Evolutionary conservation across 1,140 invertebrate species (phyloP).

Genomic region (Lysiphlebus fabarum): DNA sequence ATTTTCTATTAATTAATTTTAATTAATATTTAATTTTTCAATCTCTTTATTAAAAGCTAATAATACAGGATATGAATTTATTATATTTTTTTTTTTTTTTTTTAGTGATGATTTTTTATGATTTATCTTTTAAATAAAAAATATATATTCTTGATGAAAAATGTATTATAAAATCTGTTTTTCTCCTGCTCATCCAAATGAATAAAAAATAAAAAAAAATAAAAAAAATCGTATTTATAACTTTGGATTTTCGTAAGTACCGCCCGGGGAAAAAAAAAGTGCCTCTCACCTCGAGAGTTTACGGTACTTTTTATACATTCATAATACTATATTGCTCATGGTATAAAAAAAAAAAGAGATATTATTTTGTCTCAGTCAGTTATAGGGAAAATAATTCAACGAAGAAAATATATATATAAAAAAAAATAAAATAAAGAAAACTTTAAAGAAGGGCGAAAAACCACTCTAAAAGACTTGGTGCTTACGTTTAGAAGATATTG

Average conservation of each 20-base stretch:
- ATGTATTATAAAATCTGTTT: conserved; percentile 39
- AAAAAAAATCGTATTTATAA: neutral
- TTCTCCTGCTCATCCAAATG: conserved; percentile 13
- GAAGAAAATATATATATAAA: neutral
- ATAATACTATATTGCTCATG: conserved; percentile 38
- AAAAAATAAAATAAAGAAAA: neutral
- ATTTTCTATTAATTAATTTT: neutral
- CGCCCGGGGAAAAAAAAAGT: conserved; percentile 24
- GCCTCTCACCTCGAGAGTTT: conserved; percentile 32
- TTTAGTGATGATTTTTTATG: no score
- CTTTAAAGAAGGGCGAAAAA: conserved; percentile 12
- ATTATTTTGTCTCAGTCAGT: conserved; percentile 10
- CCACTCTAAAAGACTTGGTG: conserved; percentile 32
- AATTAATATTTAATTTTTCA: neutral
- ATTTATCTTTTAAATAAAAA: neutral
- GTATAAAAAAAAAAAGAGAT: conserved; percentile 10
- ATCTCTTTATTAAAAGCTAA: no score
- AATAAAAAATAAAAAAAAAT: conserved; percentile 8
- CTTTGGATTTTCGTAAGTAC: conserved; percentile 21
- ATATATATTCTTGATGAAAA: conserved; percentile 26
- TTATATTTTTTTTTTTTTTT: no score
- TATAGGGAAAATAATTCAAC: conserved; percentile 9
- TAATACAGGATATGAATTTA: no score
- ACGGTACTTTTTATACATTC: conserved; percentile 44
- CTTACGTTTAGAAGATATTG: conserved; percentile 32